A percentile compares a stretch with the other conserved stretches of the same genome.
Conservation (phyloP, 2,797 vertebrate genomes). For the Paguma larvata region DNA sequence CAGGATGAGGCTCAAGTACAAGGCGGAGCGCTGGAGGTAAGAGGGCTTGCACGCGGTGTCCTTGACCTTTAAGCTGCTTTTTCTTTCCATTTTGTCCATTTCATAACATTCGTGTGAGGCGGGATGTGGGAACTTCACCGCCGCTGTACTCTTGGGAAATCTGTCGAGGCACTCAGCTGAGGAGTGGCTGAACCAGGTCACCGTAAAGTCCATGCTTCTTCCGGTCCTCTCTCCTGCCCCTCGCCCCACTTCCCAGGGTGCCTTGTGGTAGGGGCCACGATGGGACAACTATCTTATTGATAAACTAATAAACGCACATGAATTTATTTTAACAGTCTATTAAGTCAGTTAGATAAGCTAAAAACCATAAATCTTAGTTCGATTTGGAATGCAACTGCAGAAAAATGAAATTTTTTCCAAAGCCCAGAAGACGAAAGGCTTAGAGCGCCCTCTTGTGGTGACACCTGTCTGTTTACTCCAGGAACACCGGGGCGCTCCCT, state of each 20-base stretch:
- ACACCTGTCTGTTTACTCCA: neutral
- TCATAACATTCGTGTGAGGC: constrained; percentile 10
- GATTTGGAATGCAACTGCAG: neutral
- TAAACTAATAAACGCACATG: neutral
- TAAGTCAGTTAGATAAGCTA: constrained; percentile 2
- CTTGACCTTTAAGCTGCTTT: constrained; percentile 62
- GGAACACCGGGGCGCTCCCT: neutral
- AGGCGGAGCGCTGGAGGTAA: constrained; percentile 67
- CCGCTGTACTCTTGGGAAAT: neutral
- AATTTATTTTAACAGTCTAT: neutral
- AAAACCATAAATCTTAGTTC: neutral
- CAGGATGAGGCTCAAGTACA: neutral
- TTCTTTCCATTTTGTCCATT: constrained; percentile 60
- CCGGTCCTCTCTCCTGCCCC: accelerated
- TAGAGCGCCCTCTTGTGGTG: constrained; percentile 61
- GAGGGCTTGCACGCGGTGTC: neutral
- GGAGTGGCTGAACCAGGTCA: neutral
- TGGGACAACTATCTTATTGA: neutral
- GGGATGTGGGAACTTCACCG: constrained; percentile 46
- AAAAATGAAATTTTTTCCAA: neutral
- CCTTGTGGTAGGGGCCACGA: neutral
- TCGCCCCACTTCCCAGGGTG: neutral
- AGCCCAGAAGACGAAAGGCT: neutral
- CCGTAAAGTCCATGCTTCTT: accelerated
- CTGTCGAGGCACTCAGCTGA: neutral